These are phyloP conservation scores for Trochalopteron elliotii DNA, from an alignment of 2,113 vertebrate species.

Conservation along the genomic window DNA sequence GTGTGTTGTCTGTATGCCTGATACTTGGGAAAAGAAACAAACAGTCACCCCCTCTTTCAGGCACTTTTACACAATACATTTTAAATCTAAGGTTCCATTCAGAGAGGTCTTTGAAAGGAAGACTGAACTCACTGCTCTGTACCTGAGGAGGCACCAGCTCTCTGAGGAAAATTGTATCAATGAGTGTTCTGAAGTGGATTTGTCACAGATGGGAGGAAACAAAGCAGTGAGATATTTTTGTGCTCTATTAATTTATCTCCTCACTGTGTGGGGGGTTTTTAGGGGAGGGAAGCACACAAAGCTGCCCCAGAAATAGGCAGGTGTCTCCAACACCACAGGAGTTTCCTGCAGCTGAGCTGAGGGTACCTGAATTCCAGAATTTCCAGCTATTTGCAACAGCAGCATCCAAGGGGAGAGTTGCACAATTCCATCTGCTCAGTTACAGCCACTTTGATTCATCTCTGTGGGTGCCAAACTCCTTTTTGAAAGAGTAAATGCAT, in stretches of 20 bases:
- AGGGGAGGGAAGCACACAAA: neutral
- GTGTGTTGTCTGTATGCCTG: neutral
- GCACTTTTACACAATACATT: neutral
- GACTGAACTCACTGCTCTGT: neutral
- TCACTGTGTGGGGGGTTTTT: neutral
- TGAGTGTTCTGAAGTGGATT: neutral
- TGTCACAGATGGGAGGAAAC: neutral
- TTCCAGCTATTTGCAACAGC: neutral
- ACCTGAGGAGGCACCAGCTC: neutral
- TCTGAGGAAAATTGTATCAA: accelerated
- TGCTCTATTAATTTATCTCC: neutral
- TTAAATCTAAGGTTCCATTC: neutral
- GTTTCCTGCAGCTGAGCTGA: neutral
- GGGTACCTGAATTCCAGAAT: neutral
- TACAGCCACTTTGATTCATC: neutral
- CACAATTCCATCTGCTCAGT: neutral
- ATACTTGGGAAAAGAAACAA: neutral
- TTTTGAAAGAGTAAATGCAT: neutral
- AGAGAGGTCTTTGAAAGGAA: neutral
- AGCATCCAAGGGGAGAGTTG: neutral
- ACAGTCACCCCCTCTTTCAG: neutral
- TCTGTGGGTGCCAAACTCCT: neutral
- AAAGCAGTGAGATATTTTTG: neutral
- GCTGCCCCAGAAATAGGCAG: neutral
- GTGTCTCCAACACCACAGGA: neutral